Evolutionary conservation across 1,140 invertebrate species (phyloP).

Genomic region (Drosophila pectinifera): DNA sequence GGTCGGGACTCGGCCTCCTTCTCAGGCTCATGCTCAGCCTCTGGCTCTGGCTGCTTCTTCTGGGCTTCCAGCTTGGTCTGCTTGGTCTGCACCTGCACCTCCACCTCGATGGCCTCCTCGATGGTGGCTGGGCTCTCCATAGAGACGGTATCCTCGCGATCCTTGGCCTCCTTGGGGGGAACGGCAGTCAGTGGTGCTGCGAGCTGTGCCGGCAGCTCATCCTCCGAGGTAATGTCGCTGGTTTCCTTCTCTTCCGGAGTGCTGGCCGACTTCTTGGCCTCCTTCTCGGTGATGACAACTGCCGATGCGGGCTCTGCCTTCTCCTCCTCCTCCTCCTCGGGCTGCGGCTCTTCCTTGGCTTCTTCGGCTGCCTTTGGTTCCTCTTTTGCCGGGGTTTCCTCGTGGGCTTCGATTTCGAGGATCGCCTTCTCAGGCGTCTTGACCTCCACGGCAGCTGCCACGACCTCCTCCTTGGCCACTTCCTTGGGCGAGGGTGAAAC

Average conservation of each 20-base stretch:
- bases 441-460: neutral
- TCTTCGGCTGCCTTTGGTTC: neutral
- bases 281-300: conserved; percentile 29
- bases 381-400: neutral
- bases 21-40: conserved; percentile 15
- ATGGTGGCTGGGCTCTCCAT: conserved; percentile 80
- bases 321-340: neutral
- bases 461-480: neutral
- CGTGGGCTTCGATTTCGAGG: neutral
- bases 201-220: conserved; percentile 72
- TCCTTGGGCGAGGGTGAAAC: conserved; percentile 13
- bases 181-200: conserved; percentile 22
- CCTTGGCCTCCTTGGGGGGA: conserved; percentile 51
- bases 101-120: conserved; percentile 82
- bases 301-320: neutral
- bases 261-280: conserved; percentile 65
- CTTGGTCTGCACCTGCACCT: conserved; percentile 61
- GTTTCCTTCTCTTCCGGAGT: conserved; percentile 80
- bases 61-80: conserved; percentile 28
- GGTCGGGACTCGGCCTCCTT: conserved; percentile 10
- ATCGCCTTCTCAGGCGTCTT: neutral
- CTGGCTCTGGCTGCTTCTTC: conserved; percentile 32
- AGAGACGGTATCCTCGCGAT: conserved; percentile 74
- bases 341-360: neutral
- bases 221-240: conserved; percentile 82